Percentiles rank a stretch among this genome's conserved stretches.
Conservation (phyloP, 2,797 vertebrate species). For the Uromys caudimaculatus region DNA sequence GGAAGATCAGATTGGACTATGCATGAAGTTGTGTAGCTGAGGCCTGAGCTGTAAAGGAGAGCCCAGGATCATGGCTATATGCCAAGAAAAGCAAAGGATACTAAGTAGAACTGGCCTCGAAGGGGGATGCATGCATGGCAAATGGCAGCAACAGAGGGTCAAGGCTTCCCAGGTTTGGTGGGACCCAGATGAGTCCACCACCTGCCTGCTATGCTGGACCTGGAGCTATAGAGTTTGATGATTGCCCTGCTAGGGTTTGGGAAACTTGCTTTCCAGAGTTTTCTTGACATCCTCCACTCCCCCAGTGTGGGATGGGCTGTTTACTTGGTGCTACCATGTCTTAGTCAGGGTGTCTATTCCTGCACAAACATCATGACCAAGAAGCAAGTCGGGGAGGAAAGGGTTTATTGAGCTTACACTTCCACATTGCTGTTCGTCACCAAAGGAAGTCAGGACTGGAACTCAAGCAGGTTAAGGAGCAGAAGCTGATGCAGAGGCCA, state of each 20-base stretch:
- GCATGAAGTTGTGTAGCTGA: not conserved
- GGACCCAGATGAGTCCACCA: not conserved
- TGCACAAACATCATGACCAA: too few species aligned
- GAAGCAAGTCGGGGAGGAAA: too few species aligned
- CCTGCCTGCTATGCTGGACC: not conserved
- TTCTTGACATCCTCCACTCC: not conserved
- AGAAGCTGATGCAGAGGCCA: too few species aligned
- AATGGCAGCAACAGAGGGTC: too few species aligned
- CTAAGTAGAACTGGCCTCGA: not conserved
- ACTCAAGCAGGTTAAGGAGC: too few species aligned
- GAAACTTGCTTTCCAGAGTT: not conserved
- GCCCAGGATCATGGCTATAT: not conserved
- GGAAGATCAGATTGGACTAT: not conserved
- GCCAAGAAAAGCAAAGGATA: not conserved
- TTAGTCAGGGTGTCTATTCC: too few species aligned
- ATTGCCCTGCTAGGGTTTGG: not conserved
- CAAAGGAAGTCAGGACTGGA: too few species aligned
- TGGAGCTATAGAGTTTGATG: not conserved
- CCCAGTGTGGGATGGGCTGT: not conserved
- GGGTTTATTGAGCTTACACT: too few species aligned
- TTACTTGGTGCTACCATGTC: not conserved
- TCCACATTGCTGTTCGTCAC: too few species aligned
- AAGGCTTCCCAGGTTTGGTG: not conserved
- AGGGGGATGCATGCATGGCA: not conserved
- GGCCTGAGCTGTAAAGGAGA: not conserved